A percentile compares a stretch with the other conserved stretches of the same genome.
phyloP scores from a whole-genome alignment of 1,140 invertebrate species.

The Drosophila subobscura region DNA sequence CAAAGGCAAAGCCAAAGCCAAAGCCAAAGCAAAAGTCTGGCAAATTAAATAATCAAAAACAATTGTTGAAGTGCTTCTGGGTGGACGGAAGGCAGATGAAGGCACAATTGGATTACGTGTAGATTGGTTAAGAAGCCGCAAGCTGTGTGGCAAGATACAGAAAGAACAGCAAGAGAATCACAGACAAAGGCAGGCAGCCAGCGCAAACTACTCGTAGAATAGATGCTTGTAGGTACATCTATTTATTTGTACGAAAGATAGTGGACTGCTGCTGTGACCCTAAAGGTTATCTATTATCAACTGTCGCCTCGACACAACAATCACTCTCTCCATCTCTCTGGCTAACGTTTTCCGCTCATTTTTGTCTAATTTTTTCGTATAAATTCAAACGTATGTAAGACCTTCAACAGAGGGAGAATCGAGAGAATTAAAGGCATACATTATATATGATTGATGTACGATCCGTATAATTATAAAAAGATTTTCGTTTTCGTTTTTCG shows the following conservation, averaged over 20 bases:
- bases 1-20: conserved; percentile 19
- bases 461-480: no score
- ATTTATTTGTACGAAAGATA: conserved; percentile 1
- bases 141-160: background rate
- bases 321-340: background rate
- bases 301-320: conserved; percentile 6
- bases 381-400: background rate
- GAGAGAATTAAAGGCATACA: no score
- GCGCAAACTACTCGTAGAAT: background rate
- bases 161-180: background rate
- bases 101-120: conserved; percentile 70
- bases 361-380: background rate
- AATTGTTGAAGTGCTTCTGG: conserved; percentile 47
- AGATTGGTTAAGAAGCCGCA: conserved; percentile 54
- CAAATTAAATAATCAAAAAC: conserved; percentile 80
- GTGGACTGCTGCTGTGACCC: conserved; percentile 16
- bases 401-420: no score
- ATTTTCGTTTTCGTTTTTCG: no score
- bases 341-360: conserved; percentile 22
- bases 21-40: conserved; percentile 65
- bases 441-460: no score
- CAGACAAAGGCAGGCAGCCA: no score
- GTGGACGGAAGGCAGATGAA: conserved; percentile 5
- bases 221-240: conserved; percentile 5
- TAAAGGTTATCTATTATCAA: conserved; percentile 34